Base-by-base conservation (phyloP, 2,113 vertebrate species). In the Sceloporus undulatus region DNA sequence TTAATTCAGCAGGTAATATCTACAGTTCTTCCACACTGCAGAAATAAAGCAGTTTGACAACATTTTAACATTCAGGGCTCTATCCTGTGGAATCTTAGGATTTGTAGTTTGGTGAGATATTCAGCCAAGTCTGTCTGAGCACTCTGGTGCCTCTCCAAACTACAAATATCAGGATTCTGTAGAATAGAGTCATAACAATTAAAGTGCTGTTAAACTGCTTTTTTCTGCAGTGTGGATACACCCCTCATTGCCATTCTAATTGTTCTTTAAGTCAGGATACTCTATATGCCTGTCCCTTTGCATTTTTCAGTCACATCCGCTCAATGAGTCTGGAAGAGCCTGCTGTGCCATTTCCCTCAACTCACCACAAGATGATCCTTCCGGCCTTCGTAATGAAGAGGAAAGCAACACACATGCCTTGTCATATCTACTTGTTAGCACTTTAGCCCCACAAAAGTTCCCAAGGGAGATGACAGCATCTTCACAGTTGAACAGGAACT, bases 401-500 rank as follows among this genome's bases (percentile, higher is more conserved):
- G 87, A 88, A 92, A 93, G 89, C 88, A 92, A 66, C 0, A 9
- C 79, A 0, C 88, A 86, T 94, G 90, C 87, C 88, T 91, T 52
- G 52, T 65, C 48, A 78, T 29, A 85, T 42, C 38, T 19, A 77
- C 52, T 54, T 82, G 77, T 77, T 90, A 83, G 85, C 82, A 68
- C 2, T 75, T 87, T 73, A 1, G 18, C 75, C 89, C 89, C 23
- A 0, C 1, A 25, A 86, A 76, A 9, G 84, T 73, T 56, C 0
- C 0, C 0, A 76, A 76, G 59, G 90, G 94, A 90, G 90, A 87
- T 0, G 1, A 52, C 77, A 38, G 70, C 29, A 89, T 92, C 93
- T 90, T 92, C 91, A 59, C 84, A 40, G 27, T 56, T 62, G 74
- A 90, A 89, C 90, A 93, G 92, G 92, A 93, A 82, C 85, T 79